Evolutionary conservation across 2,888 invertebrate species (phyloP), one percentile per base, ranked within the genome.

Genomic region (Drosophila putrida): DNA sequence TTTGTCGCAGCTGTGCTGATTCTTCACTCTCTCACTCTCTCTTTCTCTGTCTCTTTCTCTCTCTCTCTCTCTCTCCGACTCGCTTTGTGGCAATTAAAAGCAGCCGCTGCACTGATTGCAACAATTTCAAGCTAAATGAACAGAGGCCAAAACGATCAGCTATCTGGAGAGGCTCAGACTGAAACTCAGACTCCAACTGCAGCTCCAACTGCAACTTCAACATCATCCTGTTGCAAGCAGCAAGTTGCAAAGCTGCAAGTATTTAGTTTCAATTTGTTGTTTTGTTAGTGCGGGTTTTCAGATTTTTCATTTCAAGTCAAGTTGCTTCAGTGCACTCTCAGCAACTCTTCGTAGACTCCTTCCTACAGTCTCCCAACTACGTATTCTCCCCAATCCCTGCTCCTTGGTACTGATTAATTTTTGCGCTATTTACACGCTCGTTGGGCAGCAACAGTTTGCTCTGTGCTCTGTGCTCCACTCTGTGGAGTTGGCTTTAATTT

Each of bases 221-320:
- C 20, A 33, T 63, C 80, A 81, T 78, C 78, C 65, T 69, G 68
- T 65, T 38, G 46, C 54, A 44, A 35, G 44, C 35, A 35, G 64
- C 68, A 53, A 64, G 80, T 71, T 43, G 65, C 75, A 70, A 51
- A 51, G 60, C 60, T 77, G 69, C 83, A 91, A 90, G 90, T 91
- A 91, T 91, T 91, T 91, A 90, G 90, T 91, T 91, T 90, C 91
- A 92, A 91, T 92, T 92, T 91, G 91, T 90, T 91, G 80, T 78
- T 89, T 88, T 88, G 90, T 81, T 88, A 86, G 83, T 88, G 78
- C 86, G 86, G 82, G 80, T 73, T 81, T 75, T 50, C 51, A 78
- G 88, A 82, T 87, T 88, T 89, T 82, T 84, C 87, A 84, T 86
- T 69, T 67, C 55, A 47, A 61, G 70, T 62, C 63, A 39, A 15